A percentile compares a stretch with the other conserved stretches of the same genome.
phyloP scores from a whole-genome alignment of 2,888 invertebrate species.

The Dryobota labecula region DNA sequence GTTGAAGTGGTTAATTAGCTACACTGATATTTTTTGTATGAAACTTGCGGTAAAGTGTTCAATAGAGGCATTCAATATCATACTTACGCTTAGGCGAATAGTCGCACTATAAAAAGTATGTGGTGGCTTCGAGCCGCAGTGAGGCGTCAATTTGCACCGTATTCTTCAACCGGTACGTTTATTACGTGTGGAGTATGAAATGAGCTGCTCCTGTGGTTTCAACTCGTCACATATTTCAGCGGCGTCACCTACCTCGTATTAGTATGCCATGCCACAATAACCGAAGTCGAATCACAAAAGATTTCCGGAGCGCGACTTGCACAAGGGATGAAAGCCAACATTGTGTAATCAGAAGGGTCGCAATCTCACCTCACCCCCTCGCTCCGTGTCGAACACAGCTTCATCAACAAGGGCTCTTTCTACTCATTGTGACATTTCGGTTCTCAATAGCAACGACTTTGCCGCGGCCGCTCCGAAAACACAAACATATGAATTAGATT shows the following conservation, averaged over 20 bases:
- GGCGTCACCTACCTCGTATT: slow-evolving; percentile 85
- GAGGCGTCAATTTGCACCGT: slow-evolving; percentile 54
- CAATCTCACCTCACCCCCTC: slow-evolving; percentile 87
- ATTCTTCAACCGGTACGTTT: slow-evolving; percentile 60
- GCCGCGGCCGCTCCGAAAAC: slow-evolving; percentile 45
- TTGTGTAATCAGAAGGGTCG: slow-evolving; percentile 91
- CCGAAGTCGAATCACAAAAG: slow-evolving; percentile 90
- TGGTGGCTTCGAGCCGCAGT: slow-evolving; percentile 9
- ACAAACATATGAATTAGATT: slow-evolving; percentile 63
- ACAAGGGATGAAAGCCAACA: slow-evolving; percentile 90
- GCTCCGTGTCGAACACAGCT: slow-evolving; percentile 87
- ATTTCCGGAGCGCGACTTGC: slow-evolving; percentile 90
- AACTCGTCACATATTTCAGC: slow-evolving; percentile 82
- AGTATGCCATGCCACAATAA: slow-evolving; percentile 89
- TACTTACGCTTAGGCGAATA: neutral
- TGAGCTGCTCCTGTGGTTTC: slow-evolving; percentile 72
- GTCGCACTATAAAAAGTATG: slow-evolving; percentile 8
- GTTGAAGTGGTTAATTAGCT: slow-evolving; percentile 10
- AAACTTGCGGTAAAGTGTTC: neutral
- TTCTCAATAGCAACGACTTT: slow-evolving; percentile 76
- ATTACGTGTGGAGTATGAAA: slow-evolving; percentile 72
- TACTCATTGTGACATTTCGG: slow-evolving; percentile 86
- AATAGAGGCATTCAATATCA: neutral
- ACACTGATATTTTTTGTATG: neutral
- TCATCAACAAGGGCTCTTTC: slow-evolving; percentile 88